Conservation (phyloP, 2,113 vertebrate species). For the Macroglossus sobrinus region DNA sequence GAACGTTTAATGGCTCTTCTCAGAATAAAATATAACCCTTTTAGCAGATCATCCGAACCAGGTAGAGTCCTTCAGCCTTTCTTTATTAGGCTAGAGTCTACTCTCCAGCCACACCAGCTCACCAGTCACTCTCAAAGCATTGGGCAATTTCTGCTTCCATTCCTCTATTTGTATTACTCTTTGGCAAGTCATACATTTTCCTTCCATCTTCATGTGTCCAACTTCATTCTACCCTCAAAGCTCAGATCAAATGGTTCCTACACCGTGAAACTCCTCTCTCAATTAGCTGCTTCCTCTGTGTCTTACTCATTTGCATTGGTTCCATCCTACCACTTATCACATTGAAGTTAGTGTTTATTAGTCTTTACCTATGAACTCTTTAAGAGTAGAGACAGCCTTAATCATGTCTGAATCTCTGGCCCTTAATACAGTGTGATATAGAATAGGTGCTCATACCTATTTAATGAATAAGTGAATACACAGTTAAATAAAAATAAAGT, state of each 20-base stretch:
- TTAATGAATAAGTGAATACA: background rate
- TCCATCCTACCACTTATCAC: background rate
- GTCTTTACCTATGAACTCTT: background rate
- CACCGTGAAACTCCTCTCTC: background rate
- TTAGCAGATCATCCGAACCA: background rate
- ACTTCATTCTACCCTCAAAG: background rate
- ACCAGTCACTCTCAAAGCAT: background rate
- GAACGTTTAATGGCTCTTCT: background rate
- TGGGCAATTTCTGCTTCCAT: background rate
- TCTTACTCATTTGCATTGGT: background rate
- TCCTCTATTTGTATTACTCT: background rate
- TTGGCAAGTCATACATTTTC: background rate
- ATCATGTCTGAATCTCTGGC: background rate
- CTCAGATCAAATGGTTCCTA: background rate
- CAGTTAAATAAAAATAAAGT: background rate
- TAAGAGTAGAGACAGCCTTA: background rate
- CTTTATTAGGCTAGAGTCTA: too few relatives aligned
- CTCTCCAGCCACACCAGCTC: background rate
- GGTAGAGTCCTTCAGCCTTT: background rate
- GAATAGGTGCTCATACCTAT: background rate
- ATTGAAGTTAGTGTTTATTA: background rate
- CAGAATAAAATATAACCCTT: background rate
- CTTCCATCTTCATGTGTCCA: background rate
- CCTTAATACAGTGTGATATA: background rate
- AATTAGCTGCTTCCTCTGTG: background rate